These are phyloP conservation scores for Carcharodon carcharias DNA, from an alignment of 2,797 vertebrate species.

Conservation along the genomic window DNA sequence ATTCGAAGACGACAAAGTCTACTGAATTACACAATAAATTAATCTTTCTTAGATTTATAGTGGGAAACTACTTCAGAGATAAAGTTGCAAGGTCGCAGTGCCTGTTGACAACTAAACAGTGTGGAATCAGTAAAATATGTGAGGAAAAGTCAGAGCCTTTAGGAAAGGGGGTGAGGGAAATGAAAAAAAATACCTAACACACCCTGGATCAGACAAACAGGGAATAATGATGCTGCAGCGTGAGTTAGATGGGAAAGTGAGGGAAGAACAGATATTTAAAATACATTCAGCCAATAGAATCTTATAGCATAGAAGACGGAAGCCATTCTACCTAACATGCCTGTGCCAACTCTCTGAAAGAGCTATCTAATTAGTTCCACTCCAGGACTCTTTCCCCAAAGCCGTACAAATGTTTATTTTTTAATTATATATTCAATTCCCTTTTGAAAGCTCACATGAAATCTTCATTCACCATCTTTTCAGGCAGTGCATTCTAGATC, in stretches of 20 bases:
- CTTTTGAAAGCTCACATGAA: too few relatives aligned
- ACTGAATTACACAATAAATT: neutral
- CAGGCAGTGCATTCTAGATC: too few relatives aligned
- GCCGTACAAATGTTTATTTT: neutral
- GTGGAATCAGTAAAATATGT: neutral
- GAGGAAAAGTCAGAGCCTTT: neutral
- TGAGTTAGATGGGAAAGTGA: neutral
- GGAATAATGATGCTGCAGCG: neutral
- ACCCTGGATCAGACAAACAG: neutral
- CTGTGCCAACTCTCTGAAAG: neutral
- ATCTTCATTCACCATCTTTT: too few relatives aligned
- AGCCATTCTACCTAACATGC: neutral
- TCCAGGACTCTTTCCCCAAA: neutral
- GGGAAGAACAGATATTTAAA: neutral
- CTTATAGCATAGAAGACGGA: neutral
- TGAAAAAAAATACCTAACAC: neutral
- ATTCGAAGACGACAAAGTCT: neutral
- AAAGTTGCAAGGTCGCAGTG: too few relatives aligned
- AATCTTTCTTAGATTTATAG: too few relatives aligned
- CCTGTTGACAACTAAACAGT: neutral
- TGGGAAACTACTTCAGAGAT: neutral
- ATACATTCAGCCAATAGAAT: slow-evolving; percentile 32
- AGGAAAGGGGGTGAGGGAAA: neutral
- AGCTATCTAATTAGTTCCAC: neutral
- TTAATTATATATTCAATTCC: neutral